Evolutionary conservation across 2,888 invertebrate genomes (phyloP), one percentile per base, ranked within the genome.

Genomic region (Cataglyphis albicans): DNA sequence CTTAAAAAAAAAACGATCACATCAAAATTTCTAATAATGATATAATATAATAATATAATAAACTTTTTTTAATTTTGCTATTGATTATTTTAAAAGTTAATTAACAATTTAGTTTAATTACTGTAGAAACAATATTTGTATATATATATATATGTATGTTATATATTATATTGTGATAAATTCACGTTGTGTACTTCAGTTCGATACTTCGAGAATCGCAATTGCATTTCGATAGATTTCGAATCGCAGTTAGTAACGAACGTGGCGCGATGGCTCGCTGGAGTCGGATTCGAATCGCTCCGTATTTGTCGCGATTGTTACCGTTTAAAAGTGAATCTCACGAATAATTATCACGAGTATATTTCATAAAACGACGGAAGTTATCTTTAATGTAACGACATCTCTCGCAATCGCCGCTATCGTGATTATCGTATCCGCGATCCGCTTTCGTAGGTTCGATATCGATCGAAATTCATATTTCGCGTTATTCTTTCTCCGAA

Each of bases 151-250:
- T 10, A 12, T 44, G 1, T 21, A 21, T 21, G 21, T 21, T 15
- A 2, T 29, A 29, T 29, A 29, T 29, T 29, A 29, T 29, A n/a
- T 48, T n/a, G 52, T n/a, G n/a, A 52, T n/a, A 52, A 52, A 52
- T 52, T 52, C n/a, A 52, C 52, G n/a, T 52, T 52, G 52, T n/a
- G n/a, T n/a, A 18, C 18, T 52, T 52, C 52, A n/a, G 2, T n/a
- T 52, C n/a, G 52, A 52, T 52, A 52, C 52, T 52, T 52, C 52
- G 52, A 52, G 18, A n/a, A n/a, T 52, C n/a, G 52, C n/a, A 52
- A 44, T 44, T 44, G 44, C 4, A n/a, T 52, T n/a, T 52, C 52
- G 52, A 52, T 44, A 44, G 1, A 52, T n/a, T 48, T 48, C 18
- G 6, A 48, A 18, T 48, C n/a, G n/a, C n/a, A 7, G n/a, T 52